Percentiles rank a stretch among this genome's conserved stretches.
Evolutionary conservation across 2,113 vertebrate genomes (phyloP).

Genomic region (Carassius gibelio): DNA sequence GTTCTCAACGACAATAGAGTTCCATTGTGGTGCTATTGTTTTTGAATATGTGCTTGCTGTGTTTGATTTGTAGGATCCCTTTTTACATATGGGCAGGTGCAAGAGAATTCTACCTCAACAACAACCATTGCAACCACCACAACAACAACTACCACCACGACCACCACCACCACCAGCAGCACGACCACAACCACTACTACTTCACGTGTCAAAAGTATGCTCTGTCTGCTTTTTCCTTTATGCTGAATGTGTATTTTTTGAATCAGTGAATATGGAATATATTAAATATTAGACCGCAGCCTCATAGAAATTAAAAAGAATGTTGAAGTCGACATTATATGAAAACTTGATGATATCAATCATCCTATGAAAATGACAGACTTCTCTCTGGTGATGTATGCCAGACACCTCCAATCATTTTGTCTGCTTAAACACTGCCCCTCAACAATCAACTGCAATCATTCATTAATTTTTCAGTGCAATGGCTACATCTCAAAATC

Average conservation of each 20-base stretch:
- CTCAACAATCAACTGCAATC: not conserved
- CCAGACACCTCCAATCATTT: not conserved
- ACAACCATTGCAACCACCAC: conserved; percentile 49
- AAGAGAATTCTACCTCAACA: conserved; percentile 60
- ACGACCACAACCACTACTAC: conserved; percentile 42
- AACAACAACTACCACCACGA: conserved; percentile 42
- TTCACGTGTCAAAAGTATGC: conserved; percentile 71
- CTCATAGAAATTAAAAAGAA: no score
- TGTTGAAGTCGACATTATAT: no score
- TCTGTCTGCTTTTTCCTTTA: not conserved
- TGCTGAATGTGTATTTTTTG: not conserved
- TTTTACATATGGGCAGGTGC: conserved; percentile 71
- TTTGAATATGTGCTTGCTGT: conserved; percentile 24
- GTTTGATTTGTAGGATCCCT: conserved; percentile 66
- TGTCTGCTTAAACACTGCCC: not conserved
- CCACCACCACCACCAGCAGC: conserved; percentile 33
- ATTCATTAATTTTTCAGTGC: not conserved
- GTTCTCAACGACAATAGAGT: not conserved
- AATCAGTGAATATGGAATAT: not conserved
- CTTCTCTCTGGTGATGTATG: no score
- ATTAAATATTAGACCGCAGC: no score
- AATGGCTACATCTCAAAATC: not conserved
- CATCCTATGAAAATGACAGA: no score
- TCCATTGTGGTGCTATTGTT: not conserved
- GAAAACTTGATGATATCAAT: no score